A percentile compares a stretch with the other conserved stretches of the same genome.
These are phyloP conservation scores for Pristionchus mayeri DNA, from an alignment of 2,888 invertebrate species.

Conservation along the genomic window DNA sequence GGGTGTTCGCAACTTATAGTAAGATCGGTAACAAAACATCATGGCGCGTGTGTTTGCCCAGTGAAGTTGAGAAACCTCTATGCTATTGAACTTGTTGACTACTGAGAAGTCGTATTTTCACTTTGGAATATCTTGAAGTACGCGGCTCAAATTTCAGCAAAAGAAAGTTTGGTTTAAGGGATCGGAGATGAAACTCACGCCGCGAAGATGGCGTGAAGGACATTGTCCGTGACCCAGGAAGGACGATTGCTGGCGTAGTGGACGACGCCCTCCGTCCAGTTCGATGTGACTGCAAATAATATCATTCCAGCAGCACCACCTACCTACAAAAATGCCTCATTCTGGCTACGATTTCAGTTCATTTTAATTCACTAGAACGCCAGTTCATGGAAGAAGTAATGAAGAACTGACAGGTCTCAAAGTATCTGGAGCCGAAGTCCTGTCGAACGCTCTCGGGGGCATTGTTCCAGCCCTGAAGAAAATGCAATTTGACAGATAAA, in stretches of 20 bases:
- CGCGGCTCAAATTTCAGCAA: neutral
- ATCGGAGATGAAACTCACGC: neutral
- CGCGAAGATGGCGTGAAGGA: slow-evolving; percentile 21
- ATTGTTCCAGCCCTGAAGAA: slow-evolving; percentile 1
- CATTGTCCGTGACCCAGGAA: neutral
- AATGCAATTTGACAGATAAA: neutral
- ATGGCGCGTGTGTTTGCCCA: neutral
- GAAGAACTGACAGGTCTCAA: neutral
- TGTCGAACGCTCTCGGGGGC: neutral
- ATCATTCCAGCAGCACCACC: too few relatives aligned
- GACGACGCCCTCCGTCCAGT: slow-evolving; percentile 11
- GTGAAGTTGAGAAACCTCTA: neutral
- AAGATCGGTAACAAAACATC: neutral
- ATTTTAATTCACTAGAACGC: neutral
- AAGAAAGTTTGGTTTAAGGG: neutral
- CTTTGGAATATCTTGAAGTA: neutral
- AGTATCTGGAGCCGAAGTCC: neutral
- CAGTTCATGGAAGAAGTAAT: too few relatives aligned
- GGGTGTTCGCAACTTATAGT: too few relatives aligned
- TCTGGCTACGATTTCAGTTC: too few relatives aligned
- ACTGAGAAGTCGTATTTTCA: neutral
- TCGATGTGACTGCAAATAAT: neutral
- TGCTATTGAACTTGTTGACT: neutral
- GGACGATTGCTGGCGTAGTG: neutral
- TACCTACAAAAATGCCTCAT: too few relatives aligned